A percentile compares a stretch with the other conserved stretches of the same genome.
These are phyloP conservation scores for Cosmorhoe ocellata DNA, from an alignment of 2,888 invertebrate species.

Conservation along the genomic window DNA sequence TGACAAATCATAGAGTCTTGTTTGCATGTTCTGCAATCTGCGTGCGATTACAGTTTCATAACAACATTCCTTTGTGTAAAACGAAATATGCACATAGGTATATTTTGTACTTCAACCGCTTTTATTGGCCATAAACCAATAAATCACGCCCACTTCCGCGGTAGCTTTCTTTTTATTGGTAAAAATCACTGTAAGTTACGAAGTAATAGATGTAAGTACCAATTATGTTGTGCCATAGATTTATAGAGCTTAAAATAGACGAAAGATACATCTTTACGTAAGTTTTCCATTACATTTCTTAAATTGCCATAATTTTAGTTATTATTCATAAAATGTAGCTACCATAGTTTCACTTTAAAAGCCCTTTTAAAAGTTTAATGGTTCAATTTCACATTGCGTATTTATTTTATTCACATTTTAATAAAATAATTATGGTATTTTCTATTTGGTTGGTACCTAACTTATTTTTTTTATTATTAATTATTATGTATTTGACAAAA, in stretches of 20 bases:
- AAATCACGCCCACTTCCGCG: conserved; percentile 28
- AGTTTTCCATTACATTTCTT: neutral
- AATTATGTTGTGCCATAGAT: neutral
- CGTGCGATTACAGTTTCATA: conserved; percentile 19
- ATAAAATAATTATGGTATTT: no score
- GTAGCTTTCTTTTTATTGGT: conserved; percentile 20
- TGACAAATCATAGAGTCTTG: neutral
- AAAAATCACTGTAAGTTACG: conserved; percentile 2
- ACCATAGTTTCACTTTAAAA: no score
- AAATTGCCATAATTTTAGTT: no score
- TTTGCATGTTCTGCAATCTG: neutral
- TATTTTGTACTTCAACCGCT: conserved; percentile 23
- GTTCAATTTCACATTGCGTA: no score
- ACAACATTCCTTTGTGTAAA: conserved; percentile 24
- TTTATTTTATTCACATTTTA: no score
- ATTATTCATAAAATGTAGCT: no score
- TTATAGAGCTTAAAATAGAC: neutral
- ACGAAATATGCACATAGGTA: conserved; percentile 19
- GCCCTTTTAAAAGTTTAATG: no score
- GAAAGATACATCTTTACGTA: neutral
- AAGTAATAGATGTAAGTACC: neutral
- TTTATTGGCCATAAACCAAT: conserved; percentile 29
- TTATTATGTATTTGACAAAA: no score
- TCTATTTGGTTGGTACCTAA: no score
- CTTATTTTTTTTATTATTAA: no score